Evolutionary conservation across 2,113 vertebrate species (phyloP), one percentile per base, ranked within the genome.

Genomic region (Grantiella picta): DNA sequence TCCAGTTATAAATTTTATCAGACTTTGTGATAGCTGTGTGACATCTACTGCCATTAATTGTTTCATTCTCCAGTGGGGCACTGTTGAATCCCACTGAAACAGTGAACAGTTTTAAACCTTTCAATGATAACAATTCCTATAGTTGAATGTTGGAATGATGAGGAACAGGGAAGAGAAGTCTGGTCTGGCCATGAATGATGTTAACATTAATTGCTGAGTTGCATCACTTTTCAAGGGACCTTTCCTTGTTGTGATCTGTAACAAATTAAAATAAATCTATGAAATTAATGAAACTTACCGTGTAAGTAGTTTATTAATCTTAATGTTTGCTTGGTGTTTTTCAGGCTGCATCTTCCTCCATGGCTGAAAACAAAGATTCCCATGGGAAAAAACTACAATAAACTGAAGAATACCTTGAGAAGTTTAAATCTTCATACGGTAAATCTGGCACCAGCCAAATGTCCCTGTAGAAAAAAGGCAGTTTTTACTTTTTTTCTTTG

Each of bases 361-460:
- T 99, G 99, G 99, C 97, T 99, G 92, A 99, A 99, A 97, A 99
- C 99, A 7, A 97, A 99, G 96, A 99, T 99, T 95, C 99, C 99
- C 27, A 98, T 99, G 45, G 99, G 99, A 57, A 99, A 99, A 95
- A 99, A 99, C 97, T 99, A 98, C 95, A 99, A 99, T 97, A 98
- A 94, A 79, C 97, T 99, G 91, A 99, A 99, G 98, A 99, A 98
- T 95, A 99, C 98, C 1, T 97, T 99, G 93, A 96, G 99, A 92
- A 98, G 98, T 79, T 98, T 99, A 92, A 99, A 99, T 95, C 98
- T 99, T 73, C 99, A 99, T 95, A 99, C 99, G 1, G 99, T 99
- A 95, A 98, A 98, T 98, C 65, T 38, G 59, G 27, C 61, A 36
- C 38, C 20, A 85, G 19, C 25, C 6, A 27, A 69, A 11, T 69